phyloP scores from a whole-genome alignment of 2,888 invertebrate genomes.

The Chouioia cunea region DNA sequence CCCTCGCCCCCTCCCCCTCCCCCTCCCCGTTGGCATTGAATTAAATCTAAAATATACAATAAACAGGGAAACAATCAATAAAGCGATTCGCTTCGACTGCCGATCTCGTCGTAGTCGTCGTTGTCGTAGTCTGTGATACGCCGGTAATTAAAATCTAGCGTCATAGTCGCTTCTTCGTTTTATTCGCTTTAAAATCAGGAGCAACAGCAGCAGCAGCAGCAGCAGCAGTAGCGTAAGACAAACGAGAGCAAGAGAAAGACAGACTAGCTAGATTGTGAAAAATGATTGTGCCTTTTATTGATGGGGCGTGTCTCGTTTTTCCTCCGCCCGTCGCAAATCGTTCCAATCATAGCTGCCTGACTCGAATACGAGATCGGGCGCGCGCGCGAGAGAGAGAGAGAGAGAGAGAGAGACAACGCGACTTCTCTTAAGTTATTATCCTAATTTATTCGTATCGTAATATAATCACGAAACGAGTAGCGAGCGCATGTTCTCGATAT shows the following conservation, averaged over 20 bases:
- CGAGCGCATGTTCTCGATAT: conserved; percentile 9
- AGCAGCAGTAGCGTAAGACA: too few relatives aligned
- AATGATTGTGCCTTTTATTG: conserved; percentile 60
- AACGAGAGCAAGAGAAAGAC: background rate
- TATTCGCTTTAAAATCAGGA: too few relatives aligned
- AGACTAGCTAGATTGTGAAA: conserved; percentile 59
- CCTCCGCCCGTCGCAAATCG: conserved; percentile 50
- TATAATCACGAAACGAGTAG: conserved; percentile 28
- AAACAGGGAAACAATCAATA: conserved; percentile 68
- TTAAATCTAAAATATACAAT: conserved; percentile 69
- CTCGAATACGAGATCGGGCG: conserved; percentile 56
- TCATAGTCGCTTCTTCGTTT: conserved; percentile 15
- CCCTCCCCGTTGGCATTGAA: conserved; percentile 57
- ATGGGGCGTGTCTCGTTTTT: conserved; percentile 47
- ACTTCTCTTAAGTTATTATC: conserved; percentile 43
- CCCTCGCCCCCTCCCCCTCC: conserved; percentile 49
- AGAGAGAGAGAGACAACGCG: too few relatives aligned
- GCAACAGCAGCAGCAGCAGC: too few relatives aligned
- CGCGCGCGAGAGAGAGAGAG: conserved; percentile 37
- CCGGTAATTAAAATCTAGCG: conserved; percentile 61
- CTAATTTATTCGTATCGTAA: conserved; percentile 42
- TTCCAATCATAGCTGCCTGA: conserved; percentile 60
- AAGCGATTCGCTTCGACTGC: conserved; percentile 51
- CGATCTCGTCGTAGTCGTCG: conserved; percentile 32
- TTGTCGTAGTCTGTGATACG: conserved; percentile 54